These are phyloP conservation scores for Saxicola maurus DNA, from an alignment of 2,797 vertebrate genomes.

Conservation along the genomic window DNA sequence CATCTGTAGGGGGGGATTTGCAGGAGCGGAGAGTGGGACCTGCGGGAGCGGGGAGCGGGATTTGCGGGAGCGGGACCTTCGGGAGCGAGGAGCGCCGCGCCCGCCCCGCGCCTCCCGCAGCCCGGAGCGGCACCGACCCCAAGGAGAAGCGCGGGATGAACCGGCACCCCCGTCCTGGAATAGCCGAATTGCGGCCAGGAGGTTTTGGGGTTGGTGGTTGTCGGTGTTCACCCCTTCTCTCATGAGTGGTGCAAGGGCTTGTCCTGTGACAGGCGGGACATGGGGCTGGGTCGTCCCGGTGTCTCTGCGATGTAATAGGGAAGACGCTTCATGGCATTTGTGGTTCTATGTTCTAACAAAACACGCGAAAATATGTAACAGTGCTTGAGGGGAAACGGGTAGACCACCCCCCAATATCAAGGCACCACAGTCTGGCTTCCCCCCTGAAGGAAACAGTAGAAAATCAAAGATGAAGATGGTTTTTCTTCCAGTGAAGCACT, in stretches of 20 bases:
- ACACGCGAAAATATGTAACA: neutral
- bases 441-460: neutral
- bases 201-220: neutral
- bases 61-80: no score
- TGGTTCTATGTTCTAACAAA: neutral
- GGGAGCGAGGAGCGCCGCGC: neutral
- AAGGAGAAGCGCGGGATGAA: neutral
- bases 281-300: neutral
- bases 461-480: slow-evolving; percentile 3
- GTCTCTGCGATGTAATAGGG: neutral
- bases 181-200: neutral
- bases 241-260: neutral
- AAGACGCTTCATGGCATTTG: neutral
- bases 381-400: neutral
- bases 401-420: neutral
- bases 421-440: neutral
- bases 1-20: no score
- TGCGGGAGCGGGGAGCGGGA: no score
- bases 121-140: neutral
- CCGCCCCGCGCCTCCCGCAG: neutral
- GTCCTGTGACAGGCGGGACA: neutral
- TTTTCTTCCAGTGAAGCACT: slow-evolving; percentile 15
- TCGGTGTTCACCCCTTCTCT: neutral
- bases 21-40: no score
- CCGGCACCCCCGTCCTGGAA: neutral